These are phyloP conservation scores for Mnemiopsis leidyi DNA, from an alignment of 37 sponge, comb jelly and placozoan genomes.

Conservation along the genomic window DNA sequence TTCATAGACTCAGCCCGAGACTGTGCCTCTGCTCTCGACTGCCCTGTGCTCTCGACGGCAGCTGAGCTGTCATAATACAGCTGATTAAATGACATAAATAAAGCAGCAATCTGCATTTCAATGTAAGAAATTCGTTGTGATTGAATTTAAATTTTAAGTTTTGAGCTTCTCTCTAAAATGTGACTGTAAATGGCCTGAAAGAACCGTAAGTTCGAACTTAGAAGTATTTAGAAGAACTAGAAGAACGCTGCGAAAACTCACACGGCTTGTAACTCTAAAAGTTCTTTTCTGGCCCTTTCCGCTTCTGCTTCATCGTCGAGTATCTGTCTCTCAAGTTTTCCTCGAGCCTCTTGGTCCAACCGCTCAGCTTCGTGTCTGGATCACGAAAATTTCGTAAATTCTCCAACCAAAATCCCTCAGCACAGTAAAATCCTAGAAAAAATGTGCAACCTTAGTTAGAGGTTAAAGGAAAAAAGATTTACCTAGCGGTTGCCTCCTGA, in stretches of 20 bases:
- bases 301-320: constrained; percentile 80
- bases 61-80: constrained; percentile 71
- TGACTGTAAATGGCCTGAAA: too few relatives aligned
- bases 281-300: constrained; percentile 76
- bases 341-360: constrained; percentile 86
- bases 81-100: too few relatives aligned
- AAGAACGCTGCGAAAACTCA: too few relatives aligned
- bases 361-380: constrained; percentile 87
- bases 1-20: constrained; percentile 91
- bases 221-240: too few relatives aligned
- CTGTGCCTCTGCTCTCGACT: constrained; percentile 89
- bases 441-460: neutral
- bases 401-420: neutral
- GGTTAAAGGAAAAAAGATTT: neutral
- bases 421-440: neutral
- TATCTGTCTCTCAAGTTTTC: constrained; percentile 87
- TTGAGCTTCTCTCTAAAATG: too few relatives aligned
- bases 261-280: constrained; percentile 84
- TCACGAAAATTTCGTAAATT: neutral
- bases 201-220: too few relatives aligned
- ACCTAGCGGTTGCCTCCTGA: neutral
- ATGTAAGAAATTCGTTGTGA: too few relatives aligned
- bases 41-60: constrained; percentile 91
- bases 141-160: too few relatives aligned
- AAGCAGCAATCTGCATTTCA: too few relatives aligned